phyloP scores from a whole-genome alignment of 2,888 invertebrate genomes.

The Morpho helenor region DNA sequence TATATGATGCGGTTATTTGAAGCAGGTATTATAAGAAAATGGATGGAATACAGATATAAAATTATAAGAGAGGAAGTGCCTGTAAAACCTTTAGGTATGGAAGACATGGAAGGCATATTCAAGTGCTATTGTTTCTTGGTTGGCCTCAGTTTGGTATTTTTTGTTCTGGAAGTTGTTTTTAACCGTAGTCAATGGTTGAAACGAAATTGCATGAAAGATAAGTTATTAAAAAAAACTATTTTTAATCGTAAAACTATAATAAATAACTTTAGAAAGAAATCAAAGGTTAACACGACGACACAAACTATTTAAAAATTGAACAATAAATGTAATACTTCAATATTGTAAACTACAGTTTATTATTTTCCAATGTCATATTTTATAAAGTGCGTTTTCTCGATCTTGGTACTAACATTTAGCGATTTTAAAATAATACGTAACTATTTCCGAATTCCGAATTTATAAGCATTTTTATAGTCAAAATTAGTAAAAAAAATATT shows the following conservation, averaged over 20 bases:
- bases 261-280: not conserved
- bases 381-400: too few relatives aligned
- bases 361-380: too few relatives aligned
- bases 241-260: not conserved
- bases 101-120: slow-evolving; percentile 54
- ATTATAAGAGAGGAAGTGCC: slow-evolving; percentile 56
- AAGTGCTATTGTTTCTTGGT: slow-evolving; percentile 41
- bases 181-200: slow-evolving; percentile 19
- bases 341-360: too few relatives aligned
- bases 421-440: too few relatives aligned
- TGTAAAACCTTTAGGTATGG: slow-evolving; percentile 47
- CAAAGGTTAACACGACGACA: not conserved
- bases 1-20: slow-evolving; percentile 53
- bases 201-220: slow-evolving; percentile 1
- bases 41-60: slow-evolving; percentile 60
- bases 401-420: too few relatives aligned
- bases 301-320: slow-evolving; percentile 9
- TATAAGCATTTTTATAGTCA: too few relatives aligned
- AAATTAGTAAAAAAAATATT: too few relatives aligned
- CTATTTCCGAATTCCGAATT: too few relatives aligned
- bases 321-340: not conserved
- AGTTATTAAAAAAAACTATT: not conserved
- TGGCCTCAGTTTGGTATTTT: slow-evolving; percentile 38
- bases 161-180: slow-evolving; percentile 46
- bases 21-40: slow-evolving; percentile 63